Evolutionary conservation across 2,888 invertebrate species (phyloP), one percentile per base, ranked within the genome.

Genomic region (Agrypnus murinus): DNA sequence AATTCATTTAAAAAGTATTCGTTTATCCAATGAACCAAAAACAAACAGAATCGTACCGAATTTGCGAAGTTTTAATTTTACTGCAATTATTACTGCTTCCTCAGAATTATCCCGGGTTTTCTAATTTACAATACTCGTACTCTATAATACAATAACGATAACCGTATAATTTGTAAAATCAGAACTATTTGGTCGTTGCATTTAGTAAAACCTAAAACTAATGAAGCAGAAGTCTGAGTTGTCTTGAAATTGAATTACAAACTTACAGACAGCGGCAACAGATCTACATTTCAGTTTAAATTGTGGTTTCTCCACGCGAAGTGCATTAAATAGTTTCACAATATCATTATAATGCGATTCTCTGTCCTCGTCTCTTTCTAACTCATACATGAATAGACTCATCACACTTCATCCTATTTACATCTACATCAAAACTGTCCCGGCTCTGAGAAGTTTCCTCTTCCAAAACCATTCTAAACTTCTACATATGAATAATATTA

Each of bases 241-340:
- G 50, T 50, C 45, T 58, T 31, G 10, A 48, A 66, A 67, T 67
- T 67, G 50, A 60, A 60, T 67, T 67, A 67, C 19, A 60, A 67
- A 67, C 60, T 67, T 67, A 53, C 48, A 67, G 60, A 59, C 34
- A 67, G 62, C 38, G 62, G 60, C 32, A 65, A 65, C 55, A 55
- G 65, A 65, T 65, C 65, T 65, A 57, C 59, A 60, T 59, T 67
- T 67, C 53, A 60, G 67, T 67, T 67, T 67, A 67, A 67, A 53
- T 67, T 67, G 67, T 48, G 67, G 67, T 67, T 50, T 53, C 67
- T 67, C 67, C 25, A 45, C 50, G 59, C 60, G 43, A 60, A 67
- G 48, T 60, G 60, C 67, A 67, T 60, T 67, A 67, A 60, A 53
- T 60, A 67, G 67, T 60, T 67, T 59, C 53, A 38, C 60, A 55